These are phyloP conservation scores for Dendrophyllia cribrosa DNA, from an alignment of 64 coral and sea anemone genomes.

Conservation along the genomic window DNA sequence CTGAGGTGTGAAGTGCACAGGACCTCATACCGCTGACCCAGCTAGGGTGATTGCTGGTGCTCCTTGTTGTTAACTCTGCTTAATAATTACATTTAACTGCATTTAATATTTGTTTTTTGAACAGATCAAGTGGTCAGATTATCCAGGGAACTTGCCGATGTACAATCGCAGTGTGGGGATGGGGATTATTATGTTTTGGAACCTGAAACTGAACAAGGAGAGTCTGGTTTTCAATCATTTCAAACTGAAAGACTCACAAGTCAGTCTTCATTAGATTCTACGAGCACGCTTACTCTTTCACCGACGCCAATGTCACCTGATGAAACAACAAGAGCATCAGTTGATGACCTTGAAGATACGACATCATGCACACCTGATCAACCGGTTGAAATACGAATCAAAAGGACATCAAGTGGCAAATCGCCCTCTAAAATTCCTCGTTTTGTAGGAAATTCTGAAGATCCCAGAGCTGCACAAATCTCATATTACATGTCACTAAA, in stretches of 20 bases:
- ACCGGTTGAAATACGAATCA: constrained; percentile 84
- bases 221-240: constrained; percentile 39
- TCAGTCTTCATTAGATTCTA: background rate
- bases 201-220: constrained; percentile 14
- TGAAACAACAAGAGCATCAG: background rate
- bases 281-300: background rate
- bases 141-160: constrained; percentile 43
- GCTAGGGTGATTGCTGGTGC: too few species aligned
- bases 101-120: constrained; percentile 16
- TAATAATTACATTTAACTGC: too few species aligned
- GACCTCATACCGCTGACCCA: too few species aligned
- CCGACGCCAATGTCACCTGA: constrained; percentile 32
- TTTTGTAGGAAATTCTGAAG: constrained; percentile 76
- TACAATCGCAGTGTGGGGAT: constrained; percentile 17
- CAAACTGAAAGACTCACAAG: background rate
- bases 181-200: constrained; percentile 57
- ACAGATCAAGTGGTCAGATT: constrained; percentile 72
- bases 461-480: constrained; percentile 62
- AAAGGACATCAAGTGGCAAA: constrained; percentile 94
- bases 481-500: constrained; percentile 97
- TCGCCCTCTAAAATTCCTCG: constrained; percentile 93
- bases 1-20: too few species aligned
- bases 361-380: constrained; percentile 55
- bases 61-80: too few species aligned
- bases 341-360: constrained; percentile 49